Conservation (phyloP, 1,140 invertebrate genomes). For the Leptopilina clavipes region DNA sequence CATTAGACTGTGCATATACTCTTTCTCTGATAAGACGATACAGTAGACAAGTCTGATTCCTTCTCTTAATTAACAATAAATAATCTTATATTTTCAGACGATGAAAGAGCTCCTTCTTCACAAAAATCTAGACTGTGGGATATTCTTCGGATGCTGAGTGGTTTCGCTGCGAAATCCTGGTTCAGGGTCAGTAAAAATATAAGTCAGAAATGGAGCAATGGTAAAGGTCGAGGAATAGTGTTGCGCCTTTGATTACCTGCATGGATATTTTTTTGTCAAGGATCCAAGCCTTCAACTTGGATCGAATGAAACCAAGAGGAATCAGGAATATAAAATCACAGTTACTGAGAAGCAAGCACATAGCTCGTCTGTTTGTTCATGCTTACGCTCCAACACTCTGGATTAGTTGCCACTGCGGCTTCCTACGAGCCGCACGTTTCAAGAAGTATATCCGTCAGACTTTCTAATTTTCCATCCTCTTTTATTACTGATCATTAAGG, state of each 20-base stretch:
- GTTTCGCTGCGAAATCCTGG: not conserved
- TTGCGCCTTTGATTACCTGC: conserved; percentile 13
- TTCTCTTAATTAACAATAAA: conserved; percentile 6
- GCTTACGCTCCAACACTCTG: conserved; percentile 33
- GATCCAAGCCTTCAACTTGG: not conserved
- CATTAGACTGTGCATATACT: not conserved
- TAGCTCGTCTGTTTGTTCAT: conserved; percentile 38
- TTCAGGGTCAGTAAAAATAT: conserved; percentile 10
- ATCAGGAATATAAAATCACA: not conserved
- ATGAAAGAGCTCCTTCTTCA: conserved; percentile 19
- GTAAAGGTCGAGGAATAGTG: conserved; percentile 1
- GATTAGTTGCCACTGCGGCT: conserved; percentile 57
- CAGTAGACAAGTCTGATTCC: not conserved
- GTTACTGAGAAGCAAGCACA: conserved; percentile 32
- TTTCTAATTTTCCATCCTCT: conserved; percentile 9
- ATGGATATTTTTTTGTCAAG: not conserved
- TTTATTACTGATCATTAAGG: not conserved
- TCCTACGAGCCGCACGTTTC: conserved; percentile 50
- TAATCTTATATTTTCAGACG: not conserved
- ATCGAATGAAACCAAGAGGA: not conserved
- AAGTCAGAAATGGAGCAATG: not conserved
- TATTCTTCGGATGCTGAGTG: not conserved
- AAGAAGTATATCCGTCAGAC: not conserved
- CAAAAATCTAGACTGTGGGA: not conserved
- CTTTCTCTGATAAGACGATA: not conserved